phyloP scores from a whole-genome alignment of 2,113 vertebrate species.

The Callocephalon fimbriatum region DNA sequence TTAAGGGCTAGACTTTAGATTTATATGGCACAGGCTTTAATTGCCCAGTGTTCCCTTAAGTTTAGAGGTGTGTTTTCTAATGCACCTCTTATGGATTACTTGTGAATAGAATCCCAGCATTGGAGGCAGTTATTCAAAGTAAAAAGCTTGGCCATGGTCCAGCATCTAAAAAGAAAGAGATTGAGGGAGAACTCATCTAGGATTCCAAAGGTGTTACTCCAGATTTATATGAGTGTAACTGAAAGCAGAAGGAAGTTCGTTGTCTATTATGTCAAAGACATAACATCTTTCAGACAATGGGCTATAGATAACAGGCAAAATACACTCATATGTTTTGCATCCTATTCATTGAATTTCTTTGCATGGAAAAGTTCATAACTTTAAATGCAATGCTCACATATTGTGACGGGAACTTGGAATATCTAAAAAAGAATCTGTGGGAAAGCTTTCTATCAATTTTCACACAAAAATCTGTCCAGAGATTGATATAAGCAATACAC shows the following conservation, averaged over 20 bases:
- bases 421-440: background rate
- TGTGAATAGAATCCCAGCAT: background rate
- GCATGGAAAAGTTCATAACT: background rate
- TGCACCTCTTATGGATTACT: background rate
- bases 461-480: background rate
- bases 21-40: background rate
- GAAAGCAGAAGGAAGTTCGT: slow-evolving; percentile 26
- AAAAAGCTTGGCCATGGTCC: background rate
- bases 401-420: background rate
- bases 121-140: background rate
- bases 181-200: background rate
- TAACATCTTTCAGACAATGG: background rate
- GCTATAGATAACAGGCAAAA: background rate
- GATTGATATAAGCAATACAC: background rate
- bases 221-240: background rate
- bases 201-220: slow-evolving; percentile 50
- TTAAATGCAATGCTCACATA: background rate
- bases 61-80: background rate
- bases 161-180: background rate
- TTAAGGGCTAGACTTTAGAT: background rate
- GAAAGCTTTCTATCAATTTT: background rate
- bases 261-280: background rate
- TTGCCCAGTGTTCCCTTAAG: background rate
- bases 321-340: background rate
- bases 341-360: background rate